These are phyloP conservation scores for Clinocottus analis DNA, from an alignment of 2,113 vertebrate species.

Conservation along the genomic window DNA sequence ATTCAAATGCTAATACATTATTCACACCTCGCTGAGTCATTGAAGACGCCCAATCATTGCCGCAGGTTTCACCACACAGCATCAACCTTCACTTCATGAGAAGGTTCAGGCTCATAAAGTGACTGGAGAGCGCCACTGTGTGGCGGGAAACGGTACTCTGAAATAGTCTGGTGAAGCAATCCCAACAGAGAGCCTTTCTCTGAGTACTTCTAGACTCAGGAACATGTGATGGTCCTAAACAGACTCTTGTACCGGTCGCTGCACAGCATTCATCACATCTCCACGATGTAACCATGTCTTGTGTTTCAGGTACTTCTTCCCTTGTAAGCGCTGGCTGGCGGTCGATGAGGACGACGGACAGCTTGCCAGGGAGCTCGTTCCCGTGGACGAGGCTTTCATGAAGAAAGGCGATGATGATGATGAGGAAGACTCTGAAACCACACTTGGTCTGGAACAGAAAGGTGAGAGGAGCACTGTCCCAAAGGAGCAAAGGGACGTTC, in stretches of 20 bases:
- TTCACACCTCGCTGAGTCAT: conserved; percentile 11
- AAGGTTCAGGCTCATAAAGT: conserved; percentile 7
- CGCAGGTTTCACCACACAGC: background rate
- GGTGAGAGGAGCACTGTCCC: conserved; percentile 74
- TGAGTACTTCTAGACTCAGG: background rate
- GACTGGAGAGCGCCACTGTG: conserved; percentile 48
- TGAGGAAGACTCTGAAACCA: conserved; percentile 85
- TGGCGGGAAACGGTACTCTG: conserved; percentile 47
- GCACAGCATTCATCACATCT: background rate
- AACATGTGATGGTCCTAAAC: background rate
- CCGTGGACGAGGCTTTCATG: conserved; percentile 96
- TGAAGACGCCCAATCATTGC: background rate
- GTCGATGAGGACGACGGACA: conserved; percentile 96
- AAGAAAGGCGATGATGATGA: conserved; percentile 85
- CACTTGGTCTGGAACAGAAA: conserved; percentile 95
- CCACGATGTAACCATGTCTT: background rate
- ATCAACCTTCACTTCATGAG: background rate
- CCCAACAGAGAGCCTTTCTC: background rate
- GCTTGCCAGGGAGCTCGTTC: conserved; percentile 92
- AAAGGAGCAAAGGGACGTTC: background rate
- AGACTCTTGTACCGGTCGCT: background rate
- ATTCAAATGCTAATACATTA: background rate
- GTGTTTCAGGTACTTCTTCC: conserved; percentile 92
- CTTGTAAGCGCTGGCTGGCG: conserved; percentile 95
- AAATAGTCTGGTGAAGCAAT: background rate